Base-by-base conservation (phyloP, 2,113 vertebrate genomes). In the Cheirogaleus medius region DNA sequence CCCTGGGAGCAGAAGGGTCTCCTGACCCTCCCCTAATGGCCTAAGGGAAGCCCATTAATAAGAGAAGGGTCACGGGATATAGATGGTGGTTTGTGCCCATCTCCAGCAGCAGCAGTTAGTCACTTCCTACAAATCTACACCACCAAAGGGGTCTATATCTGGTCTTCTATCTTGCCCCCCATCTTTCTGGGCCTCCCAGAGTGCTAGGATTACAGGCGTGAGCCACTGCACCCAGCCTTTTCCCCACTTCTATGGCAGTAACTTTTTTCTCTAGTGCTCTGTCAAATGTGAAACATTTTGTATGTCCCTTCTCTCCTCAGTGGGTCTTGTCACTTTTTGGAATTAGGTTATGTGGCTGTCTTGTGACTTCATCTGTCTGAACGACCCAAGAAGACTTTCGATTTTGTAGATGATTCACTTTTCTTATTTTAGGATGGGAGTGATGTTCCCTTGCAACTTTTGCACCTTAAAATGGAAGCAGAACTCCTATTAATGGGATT, bases 391-490 rank as follows among this genome's bases (percentile, higher is more conserved):
- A 69, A 88, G 87, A 93, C 15, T 44, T 94, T 15, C 8, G 27
- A 34, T 74, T 97, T 47, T 94, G n/a, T 77, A 86, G 17, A 64
- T 15, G 18, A 49, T 73, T 76, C 37, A 42, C n/a, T 89, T 88
- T 76, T 81, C 76, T 90, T 69, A 60, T 23, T 25, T 63, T 88
- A 64, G 64, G 60, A 66, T 47, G 5, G 32, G 17, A 47, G 32
- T 29, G 54, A 93, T 49, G 56, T 11, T 80, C 32, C 52, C 66
- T 66, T 83, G 23, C 0, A 64, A 29, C 18, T 78, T 54, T 58
- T 86, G 27, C 5, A 52, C 69, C 12, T 77, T 92, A 91, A 95
- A 96, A 44, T 58, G 32, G 32, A 96, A 81, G 83, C 34, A 87
- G 42, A 92, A 74, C 15, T 68, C 37, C 68, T 21, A 66, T 18